phyloP scores from a whole-genome alignment of 1,140 invertebrate species.

The Zophobas atratus region DNA sequence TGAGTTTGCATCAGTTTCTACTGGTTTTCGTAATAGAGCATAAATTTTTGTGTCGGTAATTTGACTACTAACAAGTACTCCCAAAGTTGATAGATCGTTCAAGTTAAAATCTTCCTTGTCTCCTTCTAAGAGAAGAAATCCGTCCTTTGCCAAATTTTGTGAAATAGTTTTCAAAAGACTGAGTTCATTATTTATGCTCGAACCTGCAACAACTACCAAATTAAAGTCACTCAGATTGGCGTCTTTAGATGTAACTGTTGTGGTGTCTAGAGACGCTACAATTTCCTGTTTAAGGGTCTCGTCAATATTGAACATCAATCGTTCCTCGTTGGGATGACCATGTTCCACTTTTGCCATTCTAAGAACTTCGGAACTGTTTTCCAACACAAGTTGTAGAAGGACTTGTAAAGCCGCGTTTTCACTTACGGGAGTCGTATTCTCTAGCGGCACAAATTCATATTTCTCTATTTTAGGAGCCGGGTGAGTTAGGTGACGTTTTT shows the following conservation, averaged over 20 bases:
- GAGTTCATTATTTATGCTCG: constrained; percentile 71
- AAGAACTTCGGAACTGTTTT: constrained; percentile 82
- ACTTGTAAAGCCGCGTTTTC: constrained; percentile 78
- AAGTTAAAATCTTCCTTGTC: constrained; percentile 71
- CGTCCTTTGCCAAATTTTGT: constrained; percentile 76
- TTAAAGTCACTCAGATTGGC: constrained; percentile 71
- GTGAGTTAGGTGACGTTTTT: constrained; percentile 83
- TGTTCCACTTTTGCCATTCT: constrained; percentile 83
- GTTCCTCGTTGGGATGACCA: constrained; percentile 75
- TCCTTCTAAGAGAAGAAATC: constrained; percentile 87
- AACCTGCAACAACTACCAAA: constrained; percentile 76
- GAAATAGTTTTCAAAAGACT: constrained; percentile 73
- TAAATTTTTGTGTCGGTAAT: constrained; percentile 73
- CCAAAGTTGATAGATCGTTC: constrained; percentile 65
- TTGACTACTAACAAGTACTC: constrained; percentile 71
- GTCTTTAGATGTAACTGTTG: constrained; percentile 73
- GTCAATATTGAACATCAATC: constrained; percentile 73
- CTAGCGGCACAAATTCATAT: constrained; percentile 88
- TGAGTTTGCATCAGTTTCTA: constrained; percentile 66
- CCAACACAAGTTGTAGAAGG: constrained; percentile 81
- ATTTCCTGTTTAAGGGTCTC: constrained; percentile 79
- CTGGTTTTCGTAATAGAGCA: constrained; percentile 73
- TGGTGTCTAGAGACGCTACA: constrained; percentile 74
- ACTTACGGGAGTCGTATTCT: constrained; percentile 71
- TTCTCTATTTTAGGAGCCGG: constrained; percentile 85